Base-by-base conservation (phyloP, 2,797 vertebrate species). In the Ptychobarbus kaznakovi region DNA sequence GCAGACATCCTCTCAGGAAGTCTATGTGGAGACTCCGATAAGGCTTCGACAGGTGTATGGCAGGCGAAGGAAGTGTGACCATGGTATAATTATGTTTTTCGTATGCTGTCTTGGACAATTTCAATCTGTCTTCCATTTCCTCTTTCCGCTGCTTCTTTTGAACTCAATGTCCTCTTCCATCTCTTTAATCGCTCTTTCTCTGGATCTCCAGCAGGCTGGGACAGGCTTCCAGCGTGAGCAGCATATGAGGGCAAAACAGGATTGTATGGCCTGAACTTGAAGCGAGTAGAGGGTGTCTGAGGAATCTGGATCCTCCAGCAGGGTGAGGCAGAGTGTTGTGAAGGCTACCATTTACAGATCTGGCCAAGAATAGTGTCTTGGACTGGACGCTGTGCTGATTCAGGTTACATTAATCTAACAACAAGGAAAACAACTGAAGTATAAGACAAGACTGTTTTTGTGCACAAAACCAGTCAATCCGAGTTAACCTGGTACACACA, bases 241-340 rank as follows among this genome's bases (percentile, higher is more conserved):
- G 88, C 89, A 82, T 90, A 91, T 91, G 89, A 75, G 86, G 88
- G 92, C 91, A 92, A 87, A 91, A 91, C 78, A 88, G 73, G 74
- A 68, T 87, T 65, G 74, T 88, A 44, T 22, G n/a, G 66, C 56
- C 86, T 40, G 63, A 81, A 86, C 56, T 85, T 40, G 63, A 81
- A 86, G 83, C 66, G 28, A 63, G 32, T 51, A 11, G 12, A 68
- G 77, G 58, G 15, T 66, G 75, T 70, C 85, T 78, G 76, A 91
- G 87, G 89, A 94, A 93, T 93, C 91, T 79, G 85, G 81, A 87
- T 63, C 90, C 86, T 83, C 63, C 38, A 90, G 91, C 88, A 87
- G 53, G 28, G 82, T 63, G 58, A 63, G 49, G 80, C 65, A 79
- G 61, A 87, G 44, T 78, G 25, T 61, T 72, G 42, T 38, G 51